Evolutionary conservation across 92 coral and sea anemone species (phyloP).

Genomic region (Paramuricea clavata): DNA sequence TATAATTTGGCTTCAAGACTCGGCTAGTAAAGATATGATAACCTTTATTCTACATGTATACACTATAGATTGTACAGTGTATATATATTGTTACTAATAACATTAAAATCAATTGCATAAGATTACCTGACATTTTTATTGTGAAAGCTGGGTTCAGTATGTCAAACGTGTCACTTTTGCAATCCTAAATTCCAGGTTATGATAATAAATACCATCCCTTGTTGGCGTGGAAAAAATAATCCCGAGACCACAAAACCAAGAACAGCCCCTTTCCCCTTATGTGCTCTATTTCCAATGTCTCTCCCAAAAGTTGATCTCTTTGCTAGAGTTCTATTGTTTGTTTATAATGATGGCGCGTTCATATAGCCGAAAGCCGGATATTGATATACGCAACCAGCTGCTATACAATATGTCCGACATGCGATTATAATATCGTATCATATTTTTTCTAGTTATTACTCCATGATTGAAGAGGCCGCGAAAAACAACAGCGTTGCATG

Average conservation of each 20-base stretch:
- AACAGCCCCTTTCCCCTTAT: background rate
- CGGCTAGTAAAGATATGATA: background rate
- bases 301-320: background rate
- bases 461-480: conserved; percentile 22
- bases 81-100: background rate
- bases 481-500: conserved; percentile 2
- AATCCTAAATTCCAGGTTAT: conserved; percentile 6
- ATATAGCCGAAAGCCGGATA: conserved; percentile 23
- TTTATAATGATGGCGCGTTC: background rate
- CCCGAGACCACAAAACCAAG: background rate
- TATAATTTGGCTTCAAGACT: background rate
- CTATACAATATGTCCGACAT: conserved; percentile 12
- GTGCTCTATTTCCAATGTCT: background rate
- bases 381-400: conserved; percentile 12
- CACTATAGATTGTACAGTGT: background rate
- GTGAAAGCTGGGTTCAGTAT: background rate
- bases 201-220: background rate
- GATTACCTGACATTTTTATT: conserved; percentile 36
- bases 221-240: background rate
- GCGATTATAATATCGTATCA: conserved; percentile 13
- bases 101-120: background rate
- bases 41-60: background rate
- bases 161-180: background rate
- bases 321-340: conserved; percentile 23
- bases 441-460: conserved; percentile 14